Base-by-base conservation (phyloP, 2,797 vertebrate genomes). In the Emys orbicularis region DNA sequence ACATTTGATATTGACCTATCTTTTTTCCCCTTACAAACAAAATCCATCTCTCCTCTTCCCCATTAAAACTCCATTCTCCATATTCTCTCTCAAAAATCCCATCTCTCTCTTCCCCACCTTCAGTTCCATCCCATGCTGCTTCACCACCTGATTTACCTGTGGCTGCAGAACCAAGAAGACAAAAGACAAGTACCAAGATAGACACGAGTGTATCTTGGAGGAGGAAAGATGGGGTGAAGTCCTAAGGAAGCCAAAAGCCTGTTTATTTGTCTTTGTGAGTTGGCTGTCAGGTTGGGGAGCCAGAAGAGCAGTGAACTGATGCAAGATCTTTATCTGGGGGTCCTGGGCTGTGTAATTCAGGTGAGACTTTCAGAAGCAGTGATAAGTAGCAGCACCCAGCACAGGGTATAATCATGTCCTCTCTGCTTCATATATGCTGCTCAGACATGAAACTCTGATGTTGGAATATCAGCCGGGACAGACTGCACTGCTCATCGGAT, bases 301-400 rank as follows among this genome's bases (percentile, higher is more conserved):
- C 89, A 83, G 84, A 47, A 91, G 47, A 89, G 59, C 44, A 81
- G 68, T 56, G 3, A 18, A 72, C 61, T 1, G 50, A 79, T 90
- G 83, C 53, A 56, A 94, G 92, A 56, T 3, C 80, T 52, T 84
- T 13, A 15, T 31, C 37, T 41, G 44, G 81, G 59, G 68, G 88
- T 83, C 49, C 50, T 0, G 5, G 34, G 18, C 21, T 3, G 44
- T 77, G 11, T 9, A 54, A 0, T 10, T 79, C 2, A 1, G 15
- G 6, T 68, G 57, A 49, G 59, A 37, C 0, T 0, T 25, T 21
- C 29, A 15, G 4, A 0, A 31, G 0, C 2, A 19, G 11, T 79
- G 79, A 5, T 0, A 12, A 15, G 81, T 44, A 15, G 44, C 80
- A 61, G 49, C 44, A 2, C 3, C 11, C 81, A 37, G 3, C 1